Percentiles rank a stretch among this genome's conserved stretches.
These are phyloP conservation scores for Echinometra lucunter DNA, from an alignment of 53 echinoderm and acorn worm species.

Conservation along the genomic window DNA sequence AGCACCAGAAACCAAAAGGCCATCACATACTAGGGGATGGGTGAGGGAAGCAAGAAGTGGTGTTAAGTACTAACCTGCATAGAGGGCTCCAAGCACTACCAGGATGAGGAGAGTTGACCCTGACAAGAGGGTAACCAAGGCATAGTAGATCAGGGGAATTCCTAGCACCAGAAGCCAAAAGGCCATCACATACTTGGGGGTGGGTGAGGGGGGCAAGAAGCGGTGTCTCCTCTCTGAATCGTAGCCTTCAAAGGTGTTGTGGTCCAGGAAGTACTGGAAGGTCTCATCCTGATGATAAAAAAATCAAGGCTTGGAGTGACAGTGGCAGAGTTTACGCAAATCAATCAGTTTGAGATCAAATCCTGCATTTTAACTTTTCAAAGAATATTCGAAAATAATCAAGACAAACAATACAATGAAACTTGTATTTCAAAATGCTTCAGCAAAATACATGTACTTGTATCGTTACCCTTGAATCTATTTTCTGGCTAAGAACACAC, in stretches of 20 bases:
- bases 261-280: conserved; percentile 77
- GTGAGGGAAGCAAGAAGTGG: conserved; percentile 63
- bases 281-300: conserved; percentile 74
- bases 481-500: background rate
- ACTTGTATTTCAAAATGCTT: too few species aligned
- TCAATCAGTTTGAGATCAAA: too few species aligned
- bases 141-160: conserved; percentile 74
- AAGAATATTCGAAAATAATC: too few species aligned
- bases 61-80: conserved; percentile 66
- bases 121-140: conserved; percentile 64
- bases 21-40: conserved; percentile 75
- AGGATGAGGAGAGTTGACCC: conserved; percentile 75
- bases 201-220: conserved; percentile 67
- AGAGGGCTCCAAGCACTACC: conserved; percentile 38
- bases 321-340: background rate
- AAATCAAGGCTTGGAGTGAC: background rate
- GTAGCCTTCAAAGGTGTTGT: conserved; percentile 85
- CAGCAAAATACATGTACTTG: too few species aligned
- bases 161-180: conserved; percentile 83
- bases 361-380: too few species aligned
- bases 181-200: conserved; percentile 74
- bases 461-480: too few species aligned
- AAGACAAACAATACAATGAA: too few species aligned
- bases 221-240: conserved; percentile 56
- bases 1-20: conserved; percentile 78